Base-by-base conservation (phyloP, 2,888 invertebrate genomes). In the Ommatoiulus sabulosus region DNA sequence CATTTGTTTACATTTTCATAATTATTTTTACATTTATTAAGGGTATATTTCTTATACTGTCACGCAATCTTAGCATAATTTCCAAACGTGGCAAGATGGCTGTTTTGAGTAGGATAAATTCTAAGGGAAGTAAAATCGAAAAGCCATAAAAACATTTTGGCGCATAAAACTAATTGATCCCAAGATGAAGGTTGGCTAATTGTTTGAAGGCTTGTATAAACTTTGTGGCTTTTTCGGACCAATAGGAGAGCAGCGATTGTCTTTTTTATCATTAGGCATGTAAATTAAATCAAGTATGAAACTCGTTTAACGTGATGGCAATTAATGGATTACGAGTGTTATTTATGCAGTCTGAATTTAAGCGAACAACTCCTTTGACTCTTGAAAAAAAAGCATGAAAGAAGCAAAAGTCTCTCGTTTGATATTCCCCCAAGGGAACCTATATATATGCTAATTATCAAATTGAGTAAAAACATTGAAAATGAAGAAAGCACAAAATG, bases 281-380 rank as follows among this genome's bases (percentile, higher is more conserved):
- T 85, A 85, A 85, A 85, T 85, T 85, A 85, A 85, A 85, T 85
- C 46, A 85, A 46, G 85, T 85, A 85, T 85, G 46, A 85, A 85
- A 35, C 46, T 44, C 85, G n/a, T n/a, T 5, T 72, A 72, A 72
- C 24, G 72, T 72, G 72, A 85, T 85, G 44, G 85, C 85, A 85
- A 85, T 85, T 85, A 85, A 85, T 85, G 44, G 44, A 85, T 85
- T 85, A 85, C 85, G 44, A 85, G 44, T 85, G 72, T 46, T 85
- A 85, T 85, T 85, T 85, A 85, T 85, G 72, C 72, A 72, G 72
- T 72, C 72, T 72, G 72, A 72, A 72, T 72, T 72, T 72, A n/a
- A 72, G 72, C 72, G 72, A 72, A 72, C 6, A 72, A n/a, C n/a
- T n/a, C n/a, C n/a, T n/a, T 24, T 72, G 72, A 72, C 72, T 72